phyloP scores from a whole-genome alignment of 2,113 vertebrate genomes.

The Pan paniscus region DNA sequence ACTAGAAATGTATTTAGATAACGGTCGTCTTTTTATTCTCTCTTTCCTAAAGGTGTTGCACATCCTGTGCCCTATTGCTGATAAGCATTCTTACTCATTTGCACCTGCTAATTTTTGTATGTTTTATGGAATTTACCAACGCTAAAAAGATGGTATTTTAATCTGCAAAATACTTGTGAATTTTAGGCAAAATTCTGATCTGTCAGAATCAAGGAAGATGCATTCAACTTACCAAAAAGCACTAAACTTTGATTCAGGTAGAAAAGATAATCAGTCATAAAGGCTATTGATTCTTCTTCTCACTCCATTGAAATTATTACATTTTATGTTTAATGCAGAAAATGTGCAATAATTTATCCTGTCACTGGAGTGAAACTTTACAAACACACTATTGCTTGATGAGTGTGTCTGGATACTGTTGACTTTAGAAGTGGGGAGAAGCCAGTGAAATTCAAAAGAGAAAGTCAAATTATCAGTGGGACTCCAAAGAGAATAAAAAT shows the following conservation, averaged over 20 bases:
- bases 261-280: not conserved
- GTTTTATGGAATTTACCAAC: not conserved
- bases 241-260: not conserved
- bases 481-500: not conserved
- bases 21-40: not conserved
- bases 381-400: not conserved
- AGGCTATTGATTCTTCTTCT: not conserved
- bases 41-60: not conserved
- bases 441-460: constrained; percentile 23
- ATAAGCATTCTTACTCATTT: not conserved
- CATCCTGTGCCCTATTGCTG: not conserved
- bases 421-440: constrained; percentile 10
- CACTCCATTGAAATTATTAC: not conserved
- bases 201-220: not conserved
- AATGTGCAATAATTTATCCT: not conserved
- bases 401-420: not conserved
- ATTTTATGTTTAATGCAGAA: not conserved
- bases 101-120: not conserved
- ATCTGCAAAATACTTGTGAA: not conserved
- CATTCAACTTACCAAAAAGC: not conserved
- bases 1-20: constrained; percentile 15
- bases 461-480: not conserved
- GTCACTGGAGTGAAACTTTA: constrained; percentile 2
- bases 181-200: not conserved
- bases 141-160: not conserved